Evolutionary conservation across 2,113 vertebrate genomes (phyloP).

Genomic region (Lota lota): DNA sequence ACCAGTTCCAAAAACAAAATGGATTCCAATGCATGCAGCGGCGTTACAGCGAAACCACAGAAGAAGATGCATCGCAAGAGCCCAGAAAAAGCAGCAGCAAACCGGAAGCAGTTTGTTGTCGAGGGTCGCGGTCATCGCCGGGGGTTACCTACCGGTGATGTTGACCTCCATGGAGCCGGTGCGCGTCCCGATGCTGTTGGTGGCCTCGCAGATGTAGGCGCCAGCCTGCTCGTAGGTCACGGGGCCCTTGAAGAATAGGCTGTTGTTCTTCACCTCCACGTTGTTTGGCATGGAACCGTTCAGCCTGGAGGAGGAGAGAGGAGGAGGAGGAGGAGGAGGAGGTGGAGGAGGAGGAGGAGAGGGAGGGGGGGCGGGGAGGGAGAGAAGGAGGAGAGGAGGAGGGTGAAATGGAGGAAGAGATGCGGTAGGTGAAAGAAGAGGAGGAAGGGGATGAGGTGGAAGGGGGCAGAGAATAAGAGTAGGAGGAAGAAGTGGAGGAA

Average conservation of each 20-base stretch:
- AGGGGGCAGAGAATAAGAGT: too few relatives aligned
- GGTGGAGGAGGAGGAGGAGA: not conserved
- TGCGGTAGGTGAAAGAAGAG: constrained; percentile 1
- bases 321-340: constrained; percentile 15
- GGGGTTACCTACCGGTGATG: constrained; percentile 85
- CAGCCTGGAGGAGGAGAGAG: constrained; percentile 68
- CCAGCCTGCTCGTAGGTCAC: constrained; percentile 87
- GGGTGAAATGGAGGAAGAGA: too few relatives aligned
- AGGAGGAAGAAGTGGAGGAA: too few relatives aligned
- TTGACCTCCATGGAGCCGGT: constrained; percentile 93
- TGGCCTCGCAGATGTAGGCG: constrained; percentile 92
- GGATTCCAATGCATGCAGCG: not conserved
- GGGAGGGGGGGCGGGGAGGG: too few relatives aligned
- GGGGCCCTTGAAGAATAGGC: constrained; percentile 88
- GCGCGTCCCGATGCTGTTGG: constrained; percentile 90
- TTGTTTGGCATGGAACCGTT: constrained; percentile 91
- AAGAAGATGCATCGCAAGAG: too few relatives aligned
- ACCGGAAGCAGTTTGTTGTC: constrained; percentile 15
- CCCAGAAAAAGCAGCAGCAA: too few relatives aligned
- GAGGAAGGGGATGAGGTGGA: not conserved
- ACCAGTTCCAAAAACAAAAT: too few relatives aligned
- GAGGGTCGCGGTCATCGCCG: not conserved
- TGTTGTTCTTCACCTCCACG: constrained; percentile 92
- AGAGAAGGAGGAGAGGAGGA: too few relatives aligned
- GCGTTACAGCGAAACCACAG: not conserved